Evolutionary conservation across 1,140 invertebrate genomes (phyloP), one percentile per base, ranked within the genome.

Genomic region (Prorops nasuta): DNA sequence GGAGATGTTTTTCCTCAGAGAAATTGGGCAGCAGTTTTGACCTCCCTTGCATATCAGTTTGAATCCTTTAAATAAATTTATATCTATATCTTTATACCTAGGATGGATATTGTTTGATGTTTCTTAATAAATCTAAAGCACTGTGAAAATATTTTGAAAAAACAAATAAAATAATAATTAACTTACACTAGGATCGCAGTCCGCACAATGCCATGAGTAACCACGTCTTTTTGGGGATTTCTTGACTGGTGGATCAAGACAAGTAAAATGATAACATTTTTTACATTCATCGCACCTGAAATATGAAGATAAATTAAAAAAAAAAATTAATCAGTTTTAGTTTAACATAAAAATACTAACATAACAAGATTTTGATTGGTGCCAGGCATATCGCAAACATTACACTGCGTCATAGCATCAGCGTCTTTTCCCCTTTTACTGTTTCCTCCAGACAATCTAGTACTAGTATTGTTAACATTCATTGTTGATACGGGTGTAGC

Each of bases 121-220:
- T n/a, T n/a, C n/a, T n/a, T n/a, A n/a, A n/a, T n/a, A n/a, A n/a
- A n/a, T n/a, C n/a, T n/a, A n/a, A n/a, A n/a, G n/a, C n/a, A n/a
- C n/a, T n/a, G n/a, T n/a, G n/a, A n/a, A n/a, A 8, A 4, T 16
- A 17, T 44, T 34, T 16, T 31, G 8, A 31, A 19, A 8, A 32
- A 44, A 32, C 8, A 21, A 34, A 44, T 7, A 32, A 9, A 31
- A 14, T n/a, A 15, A 51, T 60, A 36, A 47, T 64, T 45, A 60
- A 81, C 83, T 83, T 77, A 89, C 90, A 61, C 91, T 92, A 42
- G 90, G 89, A 81, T 96, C 92, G 82, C 94, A 97, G 70, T 94
- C 91, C 38, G 91, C 91, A 79, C 94, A 97, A 73, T 94, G 91
- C 94, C 94, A 97, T 3, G 90, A 92, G 73, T 96, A 96, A 31